These are phyloP conservation scores for Eulemur rufifrons DNA, from an alignment of 2,113 vertebrate species.

Conservation along the genomic window DNA sequence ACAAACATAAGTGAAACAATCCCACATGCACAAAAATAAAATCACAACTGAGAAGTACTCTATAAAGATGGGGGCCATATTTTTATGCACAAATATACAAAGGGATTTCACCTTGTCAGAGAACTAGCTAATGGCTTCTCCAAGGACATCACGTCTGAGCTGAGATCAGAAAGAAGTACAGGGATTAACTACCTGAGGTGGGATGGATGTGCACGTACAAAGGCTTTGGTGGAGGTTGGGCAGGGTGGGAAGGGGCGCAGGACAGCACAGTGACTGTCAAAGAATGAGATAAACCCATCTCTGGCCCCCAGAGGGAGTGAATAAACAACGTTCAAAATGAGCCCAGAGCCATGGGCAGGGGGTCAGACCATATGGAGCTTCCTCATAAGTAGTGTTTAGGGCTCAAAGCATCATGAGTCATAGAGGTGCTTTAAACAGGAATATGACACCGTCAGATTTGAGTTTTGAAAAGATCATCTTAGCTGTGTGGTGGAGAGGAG, in stretches of 20 bases:
- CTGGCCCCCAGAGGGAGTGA: neutral
- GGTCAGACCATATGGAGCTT: neutral
- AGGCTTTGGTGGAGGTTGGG: neutral
- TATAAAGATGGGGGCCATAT: neutral
- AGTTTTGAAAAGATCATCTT: neutral
- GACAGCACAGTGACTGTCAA: neutral
- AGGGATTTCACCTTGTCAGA: neutral
- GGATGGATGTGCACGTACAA: neutral
- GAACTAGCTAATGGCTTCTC: neutral
- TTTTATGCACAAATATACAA: neutral
- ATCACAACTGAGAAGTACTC: neutral
- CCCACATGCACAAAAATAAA: neutral
- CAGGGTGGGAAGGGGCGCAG: neutral
- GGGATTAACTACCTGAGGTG: neutral
- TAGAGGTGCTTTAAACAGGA: neutral
- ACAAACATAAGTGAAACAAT: neutral
- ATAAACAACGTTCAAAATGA: neutral
- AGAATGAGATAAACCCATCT: neutral
- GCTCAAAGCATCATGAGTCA: neutral
- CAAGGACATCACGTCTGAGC: neutral
- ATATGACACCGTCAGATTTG: neutral
- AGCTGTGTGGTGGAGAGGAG: neutral
- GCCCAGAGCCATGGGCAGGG: neutral
- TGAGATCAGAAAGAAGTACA: neutral
- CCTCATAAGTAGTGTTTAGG: neutral